These are phyloP conservation scores for Agriopis aurantiaria DNA, from an alignment of 2,888 invertebrate species.

Conservation along the genomic window DNA sequence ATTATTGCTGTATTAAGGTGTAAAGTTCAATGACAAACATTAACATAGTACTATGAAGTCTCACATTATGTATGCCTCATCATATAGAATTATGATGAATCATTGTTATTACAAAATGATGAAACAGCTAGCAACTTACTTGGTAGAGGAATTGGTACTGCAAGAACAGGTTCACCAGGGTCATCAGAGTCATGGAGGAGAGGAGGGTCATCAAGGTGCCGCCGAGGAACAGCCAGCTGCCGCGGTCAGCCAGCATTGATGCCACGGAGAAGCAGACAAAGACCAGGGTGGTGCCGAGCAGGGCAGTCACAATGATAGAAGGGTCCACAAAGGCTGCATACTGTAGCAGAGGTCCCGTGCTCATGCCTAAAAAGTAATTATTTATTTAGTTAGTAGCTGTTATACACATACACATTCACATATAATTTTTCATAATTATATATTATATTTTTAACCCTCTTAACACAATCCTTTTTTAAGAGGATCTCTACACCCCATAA, in stretches of 20 bases:
- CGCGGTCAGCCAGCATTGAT: slow-evolving; percentile 94
- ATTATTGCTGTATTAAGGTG: neutral
- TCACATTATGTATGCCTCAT: slow-evolving; percentile 5
- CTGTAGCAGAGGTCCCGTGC: slow-evolving; percentile 94
- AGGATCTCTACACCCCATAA: too few relatives aligned
- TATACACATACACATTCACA: too few relatives aligned
- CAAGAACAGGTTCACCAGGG: slow-evolving; percentile 94
- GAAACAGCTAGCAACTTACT: slow-evolving; percentile 75
- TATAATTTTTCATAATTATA: too few relatives aligned
- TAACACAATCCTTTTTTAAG: too few relatives aligned
- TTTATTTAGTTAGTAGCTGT: neutral
- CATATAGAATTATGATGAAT: slow-evolving; percentile 14
- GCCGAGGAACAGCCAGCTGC: slow-evolving; percentile 96
- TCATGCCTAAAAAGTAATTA: slow-evolving; percentile 88
- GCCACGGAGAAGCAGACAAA: slow-evolving; percentile 97
- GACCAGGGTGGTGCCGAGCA: slow-evolving; percentile 94
- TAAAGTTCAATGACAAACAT: slow-evolving; percentile 14
- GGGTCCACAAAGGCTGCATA: slow-evolving; percentile 94
- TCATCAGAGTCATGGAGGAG: slow-evolving; percentile 91
- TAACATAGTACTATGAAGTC: neutral
- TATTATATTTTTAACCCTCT: too few relatives aligned
- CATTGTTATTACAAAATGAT: slow-evolving; percentile 13
- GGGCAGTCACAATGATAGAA: slow-evolving; percentile 94
- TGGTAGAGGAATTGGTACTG: slow-evolving; percentile 92
- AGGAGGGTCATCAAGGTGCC: slow-evolving; percentile 94